phyloP scores from a whole-genome alignment of 2,113 vertebrate genomes.

The Hydropotes inermis region DNA sequence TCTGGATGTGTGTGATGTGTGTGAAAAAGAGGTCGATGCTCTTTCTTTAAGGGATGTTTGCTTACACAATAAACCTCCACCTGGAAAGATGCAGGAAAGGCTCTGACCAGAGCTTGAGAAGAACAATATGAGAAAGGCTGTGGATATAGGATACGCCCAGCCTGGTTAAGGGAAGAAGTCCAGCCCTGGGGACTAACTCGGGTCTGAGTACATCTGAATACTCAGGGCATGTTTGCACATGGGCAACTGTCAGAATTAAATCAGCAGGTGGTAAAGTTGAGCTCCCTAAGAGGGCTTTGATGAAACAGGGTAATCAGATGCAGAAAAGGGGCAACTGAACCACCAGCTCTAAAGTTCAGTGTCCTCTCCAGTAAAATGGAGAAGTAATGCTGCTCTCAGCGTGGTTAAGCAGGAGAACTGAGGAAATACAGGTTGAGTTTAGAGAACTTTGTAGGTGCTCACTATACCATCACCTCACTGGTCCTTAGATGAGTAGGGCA shows the following conservation, averaged over 20 bases:
- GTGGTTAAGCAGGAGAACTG: background rate
- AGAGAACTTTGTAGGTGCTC: background rate
- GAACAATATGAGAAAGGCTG: background rate
- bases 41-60: background rate
- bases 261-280: background rate
- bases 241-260: background rate
- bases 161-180: background rate
- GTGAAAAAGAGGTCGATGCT: background rate
- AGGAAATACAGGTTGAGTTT: background rate
- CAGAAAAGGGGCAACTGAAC: background rate
- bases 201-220: background rate
- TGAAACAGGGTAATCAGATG: background rate
- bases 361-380: background rate
- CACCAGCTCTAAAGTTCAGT: background rate
- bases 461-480: background rate
- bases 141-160: fast-evolving
- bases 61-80: background rate
- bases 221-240: background rate
- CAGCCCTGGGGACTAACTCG: background rate
- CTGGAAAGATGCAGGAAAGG: background rate
- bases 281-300: background rate
- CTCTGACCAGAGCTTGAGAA: background rate
- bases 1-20: background rate
- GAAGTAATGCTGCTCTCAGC: background rate
- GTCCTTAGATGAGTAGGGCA: background rate